Evolutionary conservation across 2,113 vertebrate species (phyloP), one percentile per base, ranked within the genome.

Genomic region (Athene noctua): DNA sequence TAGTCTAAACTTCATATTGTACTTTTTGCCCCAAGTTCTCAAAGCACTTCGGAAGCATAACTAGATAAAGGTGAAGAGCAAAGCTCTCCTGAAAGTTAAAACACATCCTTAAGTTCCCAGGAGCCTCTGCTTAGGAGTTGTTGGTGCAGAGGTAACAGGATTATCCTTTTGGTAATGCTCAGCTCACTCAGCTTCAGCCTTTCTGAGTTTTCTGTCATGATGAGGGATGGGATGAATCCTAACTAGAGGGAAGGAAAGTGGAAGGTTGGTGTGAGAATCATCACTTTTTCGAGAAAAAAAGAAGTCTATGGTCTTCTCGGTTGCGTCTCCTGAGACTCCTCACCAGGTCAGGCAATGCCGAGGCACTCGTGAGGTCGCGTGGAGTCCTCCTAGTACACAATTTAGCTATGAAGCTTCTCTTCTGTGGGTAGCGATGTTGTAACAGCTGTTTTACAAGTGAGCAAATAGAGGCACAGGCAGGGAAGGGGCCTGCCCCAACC

Each of bases 291-390:
- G 10, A 49, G 30, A 17, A 66, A 32, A 78, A 47, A 55, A 55
- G 79, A 40, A 2, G 1, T 46, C 11, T 11, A 8, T 14, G 22
- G 20, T 67, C 15, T 27, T 30, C 47, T 29, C 51, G 52, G 40
- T 49, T 86, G 34, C 40, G 42, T 38, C 52, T 78, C 83, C 59
- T 71, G 65, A 70, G 58, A 38, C 49, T 61, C 38, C 46, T 79
- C 32, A 14, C 5, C 19, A 14, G 70, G 47, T n/a, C 52, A 66
- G 46, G 23, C 25, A 32, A 13, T 9, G 46, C 66, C 2, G 11
- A 16, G 25, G n/a, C 38, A 59, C 52, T 23, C 1, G 1, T 0
- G 3, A 49, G 62, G 27, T 80, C 0, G 3, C 75, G 40, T 17
- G 15, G n/a, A 26, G 61, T 22, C 47, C 27, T 79, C 21, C 0